Conservation (phyloP, 1,140 invertebrate species). For the Holcopasites calliopsidis region DNA sequence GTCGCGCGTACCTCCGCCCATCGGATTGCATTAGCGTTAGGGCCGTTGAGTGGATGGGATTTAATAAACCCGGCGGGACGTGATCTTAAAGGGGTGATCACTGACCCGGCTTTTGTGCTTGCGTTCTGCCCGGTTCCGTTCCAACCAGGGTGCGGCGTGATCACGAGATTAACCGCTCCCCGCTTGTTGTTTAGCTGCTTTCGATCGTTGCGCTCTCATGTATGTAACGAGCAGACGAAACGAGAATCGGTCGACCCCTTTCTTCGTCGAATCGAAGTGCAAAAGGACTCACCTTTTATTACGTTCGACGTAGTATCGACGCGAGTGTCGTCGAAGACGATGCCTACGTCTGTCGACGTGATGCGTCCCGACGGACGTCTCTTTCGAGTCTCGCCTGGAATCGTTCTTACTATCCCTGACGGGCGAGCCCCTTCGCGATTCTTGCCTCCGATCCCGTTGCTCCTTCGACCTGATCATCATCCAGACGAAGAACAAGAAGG, state of each 20-base stretch:
- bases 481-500: constrained; percentile 71
- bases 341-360: constrained; percentile 65
- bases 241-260: no score
- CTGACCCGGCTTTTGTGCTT: no score
- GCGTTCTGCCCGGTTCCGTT: constrained; percentile 27
- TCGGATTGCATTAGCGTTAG: constrained; percentile 50
- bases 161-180: background rate
- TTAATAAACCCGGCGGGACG: constrained; percentile 51
- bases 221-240: no score
- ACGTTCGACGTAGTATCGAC: constrained; percentile 71
- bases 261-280: no score
- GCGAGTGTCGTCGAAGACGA: constrained; percentile 66
- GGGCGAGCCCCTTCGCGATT: constrained; percentile 38
- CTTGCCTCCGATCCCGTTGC: constrained; percentile 13
- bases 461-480: constrained; percentile 49
- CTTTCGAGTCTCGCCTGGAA: constrained; percentile 67
- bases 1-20: constrained; percentile 18
- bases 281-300: constrained; percentile 68
- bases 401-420: constrained; percentile 49
- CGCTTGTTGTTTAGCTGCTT: no score
- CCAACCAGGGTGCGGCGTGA: background rate
- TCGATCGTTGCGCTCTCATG: no score
- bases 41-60: constrained; percentile 41
- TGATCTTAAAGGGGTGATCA: constrained; percentile 51
- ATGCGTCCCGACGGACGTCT: constrained; percentile 54